Percentiles rank a stretch among this genome's conserved stretches.
Evolutionary conservation across 2,113 vertebrate species (phyloP).

Genomic region (Puma concolor): DNA sequence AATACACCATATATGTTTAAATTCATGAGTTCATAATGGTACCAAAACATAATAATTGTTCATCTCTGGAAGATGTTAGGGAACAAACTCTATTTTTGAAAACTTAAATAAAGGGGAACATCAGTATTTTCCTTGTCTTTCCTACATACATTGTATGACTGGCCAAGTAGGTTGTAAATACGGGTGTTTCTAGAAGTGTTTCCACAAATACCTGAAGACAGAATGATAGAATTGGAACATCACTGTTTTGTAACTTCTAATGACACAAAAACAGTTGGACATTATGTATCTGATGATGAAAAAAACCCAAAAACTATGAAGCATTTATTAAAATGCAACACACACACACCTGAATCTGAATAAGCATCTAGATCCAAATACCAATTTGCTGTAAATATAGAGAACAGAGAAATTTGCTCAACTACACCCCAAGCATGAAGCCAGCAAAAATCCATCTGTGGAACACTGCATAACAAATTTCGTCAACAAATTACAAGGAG

Average conservation of each 20-base stretch:
- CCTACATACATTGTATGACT: not conserved
- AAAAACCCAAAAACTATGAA: not conserved
- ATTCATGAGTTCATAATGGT: not conserved
- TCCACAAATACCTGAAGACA: not conserved
- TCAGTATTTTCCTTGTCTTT: not conserved
- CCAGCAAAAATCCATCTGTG: not conserved
- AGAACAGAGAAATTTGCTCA: not conserved
- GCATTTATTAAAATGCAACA: not conserved
- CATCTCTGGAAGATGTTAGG: not conserved
- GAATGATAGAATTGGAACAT: not conserved
- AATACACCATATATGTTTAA: not conserved
- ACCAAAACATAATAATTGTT: not conserved
- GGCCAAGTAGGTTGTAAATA: not conserved
- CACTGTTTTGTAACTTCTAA: not conserved
- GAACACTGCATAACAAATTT: not conserved
- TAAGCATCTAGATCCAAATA: not conserved
- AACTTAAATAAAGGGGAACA: not conserved
- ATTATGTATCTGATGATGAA: not conserved
- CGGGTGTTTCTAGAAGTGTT: not conserved
- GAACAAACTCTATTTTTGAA: not conserved
- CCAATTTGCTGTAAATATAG: not conserved
- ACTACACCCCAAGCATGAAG: not conserved
- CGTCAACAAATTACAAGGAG: not conserved
- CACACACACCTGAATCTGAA: not conserved
- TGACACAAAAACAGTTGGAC: not conserved